phyloP scores from a whole-genome alignment of 2,888 invertebrate genomes.

The Athetis lepigone region DNA sequence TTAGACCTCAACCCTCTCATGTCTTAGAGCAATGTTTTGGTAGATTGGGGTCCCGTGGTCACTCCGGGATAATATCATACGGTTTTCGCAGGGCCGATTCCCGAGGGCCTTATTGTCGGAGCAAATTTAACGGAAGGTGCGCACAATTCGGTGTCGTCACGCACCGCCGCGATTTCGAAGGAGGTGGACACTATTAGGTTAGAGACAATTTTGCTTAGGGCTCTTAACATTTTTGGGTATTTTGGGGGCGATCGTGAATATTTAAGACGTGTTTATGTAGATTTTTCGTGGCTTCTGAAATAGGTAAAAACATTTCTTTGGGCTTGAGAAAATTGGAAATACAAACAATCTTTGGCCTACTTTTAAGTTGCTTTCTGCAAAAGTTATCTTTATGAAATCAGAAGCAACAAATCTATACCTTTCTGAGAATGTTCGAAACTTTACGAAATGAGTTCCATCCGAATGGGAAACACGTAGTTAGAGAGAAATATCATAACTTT shows the following conservation, averaged over 20 bases:
- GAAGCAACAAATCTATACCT: background rate
- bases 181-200: slow-evolving; percentile 53
- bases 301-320: background rate
- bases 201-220: slow-evolving; percentile 54
- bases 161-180: slow-evolving; percentile 52
- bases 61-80: slow-evolving; percentile 73
- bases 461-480: slow-evolving; percentile 25
- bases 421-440: slow-evolving; percentile 13
- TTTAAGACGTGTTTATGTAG: slow-evolving; percentile 14
- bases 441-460: slow-evolving; percentile 13
- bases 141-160: slow-evolving; percentile 64
- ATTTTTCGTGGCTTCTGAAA: background rate
- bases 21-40: slow-evolving; percentile 54
- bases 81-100: slow-evolving; percentile 68
- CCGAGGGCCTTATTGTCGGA: slow-evolving; percentile 75
- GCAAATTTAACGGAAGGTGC: slow-evolving; percentile 80
- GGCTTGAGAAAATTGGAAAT: background rate
- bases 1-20: slow-evolving; percentile 36
- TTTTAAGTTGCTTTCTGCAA: background rate
- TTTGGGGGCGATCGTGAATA: slow-evolving; percentile 1
- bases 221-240: slow-evolving; percentile 33
- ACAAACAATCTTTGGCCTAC: background rate
- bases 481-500: slow-evolving; percentile 20
- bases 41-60: slow-evolving; percentile 76
- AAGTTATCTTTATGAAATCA: background rate